Base-by-base conservation (phyloP, 1,140 invertebrate genomes). In the Heliconius hermathena region DNA sequence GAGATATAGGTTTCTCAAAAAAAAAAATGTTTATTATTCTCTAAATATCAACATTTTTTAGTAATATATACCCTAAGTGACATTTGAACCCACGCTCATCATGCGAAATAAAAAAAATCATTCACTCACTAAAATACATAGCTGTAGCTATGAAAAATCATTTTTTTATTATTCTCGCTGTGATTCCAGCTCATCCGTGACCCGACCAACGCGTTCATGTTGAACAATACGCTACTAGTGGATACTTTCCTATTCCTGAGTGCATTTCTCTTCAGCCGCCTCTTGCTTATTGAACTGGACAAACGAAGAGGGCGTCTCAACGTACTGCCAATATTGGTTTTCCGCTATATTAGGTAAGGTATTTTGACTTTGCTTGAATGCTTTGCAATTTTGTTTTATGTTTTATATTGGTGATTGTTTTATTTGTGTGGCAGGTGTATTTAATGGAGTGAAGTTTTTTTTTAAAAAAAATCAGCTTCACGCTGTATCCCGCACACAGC, bases 211-310 rank as follows among this genome's bases (percentile, higher is more conserved):
- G 92, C 95, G 3, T 95, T 96, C 75, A 95, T 97, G 85, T 83
- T 96, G 66, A 97, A 96, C 88, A 96, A 96, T 83, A 92, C 96
- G 1, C 90, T 96, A 3, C 88, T 97, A 9, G 97, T 97, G 9
- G 97, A 97, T 84, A 96, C 96, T 18, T 97, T 97, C 90, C 94
- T 97, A 33, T 93, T 97, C 76, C 89, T 97, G 18, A 96, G 96
- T 84, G 96, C 96, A 16, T 96, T 97, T 85, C 94, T 97, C 29
- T 95, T 97, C 84, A 95, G 96, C 79, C 95, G 96, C 83, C 94
- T 96, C 57, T 86, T 97, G 0, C 90, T 97, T n/a, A 93, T 96
- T 20, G 96, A 97, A 87, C 90, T 97, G 74, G 96, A 97, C 77
- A 97, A 96, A 84, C 95, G 95, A 83, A 95, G 95, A 87, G 96